Conservation (phyloP, 2,797 vertebrate genomes). For the Phalloptychus januarius region DNA sequence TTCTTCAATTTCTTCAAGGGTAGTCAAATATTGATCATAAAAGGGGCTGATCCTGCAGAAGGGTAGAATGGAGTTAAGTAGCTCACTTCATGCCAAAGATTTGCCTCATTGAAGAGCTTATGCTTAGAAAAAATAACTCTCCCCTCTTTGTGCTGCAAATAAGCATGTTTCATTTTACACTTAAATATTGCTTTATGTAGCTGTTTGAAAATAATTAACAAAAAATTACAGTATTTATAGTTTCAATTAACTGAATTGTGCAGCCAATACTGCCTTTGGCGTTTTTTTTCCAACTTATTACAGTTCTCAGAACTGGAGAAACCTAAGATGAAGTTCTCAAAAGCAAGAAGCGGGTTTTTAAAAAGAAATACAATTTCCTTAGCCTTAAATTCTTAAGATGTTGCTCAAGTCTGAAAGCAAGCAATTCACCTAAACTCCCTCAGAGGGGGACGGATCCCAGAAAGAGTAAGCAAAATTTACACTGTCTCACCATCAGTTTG, state of each 20-base stretch:
- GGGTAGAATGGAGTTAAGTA: background rate
- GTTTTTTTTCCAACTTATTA: constrained; percentile 1
- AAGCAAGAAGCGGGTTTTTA: background rate
- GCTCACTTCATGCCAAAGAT: background rate
- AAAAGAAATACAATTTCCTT: background rate
- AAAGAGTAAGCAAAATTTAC: background rate
- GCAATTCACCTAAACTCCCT: background rate
- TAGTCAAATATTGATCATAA: background rate
- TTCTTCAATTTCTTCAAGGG: background rate
- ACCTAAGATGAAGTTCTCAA: background rate
- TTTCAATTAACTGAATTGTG: background rate
- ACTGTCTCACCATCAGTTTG: background rate
- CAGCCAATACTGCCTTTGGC: background rate
- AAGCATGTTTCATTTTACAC: background rate
- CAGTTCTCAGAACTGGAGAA: background rate
- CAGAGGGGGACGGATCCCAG: background rate
- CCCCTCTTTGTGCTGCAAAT: background rate
- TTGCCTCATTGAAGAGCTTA: background rate
- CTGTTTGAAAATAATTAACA: background rate
- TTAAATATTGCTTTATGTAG: background rate
- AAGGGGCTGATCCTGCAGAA: background rate
- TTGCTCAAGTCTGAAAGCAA: background rate
- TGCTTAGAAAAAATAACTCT: background rate
- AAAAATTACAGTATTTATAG: background rate
- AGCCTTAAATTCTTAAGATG: background rate